phyloP scores from a whole-genome alignment of 2,888 invertebrate species.

The Augiades crinisus region DNA sequence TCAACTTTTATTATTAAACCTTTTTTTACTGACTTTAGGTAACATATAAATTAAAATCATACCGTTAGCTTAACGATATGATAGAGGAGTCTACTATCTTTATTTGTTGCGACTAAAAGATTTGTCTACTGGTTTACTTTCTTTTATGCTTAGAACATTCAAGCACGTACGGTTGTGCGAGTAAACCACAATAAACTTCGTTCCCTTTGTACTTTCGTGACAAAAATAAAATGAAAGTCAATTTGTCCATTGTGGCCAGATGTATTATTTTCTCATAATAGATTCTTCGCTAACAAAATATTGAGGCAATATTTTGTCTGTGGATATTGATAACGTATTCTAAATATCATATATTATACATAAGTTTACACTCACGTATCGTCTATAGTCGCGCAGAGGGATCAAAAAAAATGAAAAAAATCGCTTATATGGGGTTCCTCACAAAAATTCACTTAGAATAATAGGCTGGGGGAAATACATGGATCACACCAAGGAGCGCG shows the following conservation, averaged over 20 bases:
- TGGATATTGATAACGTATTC: not conserved
- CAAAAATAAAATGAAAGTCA: conserved; percentile 16
- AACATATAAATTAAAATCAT: not conserved
- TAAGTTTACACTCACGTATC: conserved; percentile 1
- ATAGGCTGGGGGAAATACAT: conserved; percentile 19
- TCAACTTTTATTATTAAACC: not conserved
- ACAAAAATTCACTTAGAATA: conserved; percentile 24
- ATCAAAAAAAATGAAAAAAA: no score
- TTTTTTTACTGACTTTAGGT: not conserved
- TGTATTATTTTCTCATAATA: not conserved
- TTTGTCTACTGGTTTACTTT: conserved; percentile 18
- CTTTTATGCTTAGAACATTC: conserved; percentile 23
- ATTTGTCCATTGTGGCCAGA: not conserved
- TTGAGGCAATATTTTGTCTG: not conserved
- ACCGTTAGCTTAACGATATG: not conserved
- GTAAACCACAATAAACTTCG: conserved; percentile 22
- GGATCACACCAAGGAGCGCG: conserved; percentile 9
- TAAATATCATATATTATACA: no score
- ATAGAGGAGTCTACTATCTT: conserved; percentile 11
- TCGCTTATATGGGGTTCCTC: no score
- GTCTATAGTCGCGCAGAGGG: conserved; percentile 5
- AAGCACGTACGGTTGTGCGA: conserved; percentile 20
- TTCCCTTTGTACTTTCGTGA: conserved; percentile 13
- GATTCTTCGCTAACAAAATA: not conserved
- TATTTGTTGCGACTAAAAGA: conserved; percentile 19